Percentiles rank a stretch among this genome's conserved stretches.
Conservation (phyloP, 2,797 vertebrate species). For the Argentina silus region DNA sequence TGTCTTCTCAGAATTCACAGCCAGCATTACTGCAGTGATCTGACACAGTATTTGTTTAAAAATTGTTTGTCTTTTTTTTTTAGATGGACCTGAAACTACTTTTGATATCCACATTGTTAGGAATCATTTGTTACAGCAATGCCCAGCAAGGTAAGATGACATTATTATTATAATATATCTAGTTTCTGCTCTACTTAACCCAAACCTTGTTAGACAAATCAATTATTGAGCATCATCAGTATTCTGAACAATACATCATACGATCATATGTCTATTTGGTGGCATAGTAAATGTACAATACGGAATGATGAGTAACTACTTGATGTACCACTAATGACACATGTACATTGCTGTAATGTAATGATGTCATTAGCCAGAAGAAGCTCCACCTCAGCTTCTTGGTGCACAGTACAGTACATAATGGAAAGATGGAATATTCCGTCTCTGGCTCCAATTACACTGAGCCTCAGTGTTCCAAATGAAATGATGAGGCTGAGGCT, state of each 20-base stretch:
- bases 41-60: neutral
- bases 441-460: conserved; percentile 57
- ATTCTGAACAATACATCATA: conserved; percentile 9
- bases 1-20: neutral
- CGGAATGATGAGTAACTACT: conserved; percentile 15
- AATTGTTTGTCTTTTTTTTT: conserved; percentile 29
- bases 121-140: conserved; percentile 73
- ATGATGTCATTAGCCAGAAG: conserved; percentile 5
- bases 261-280: conserved; percentile 27
- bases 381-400: conserved; percentile 38
- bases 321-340: neutral
- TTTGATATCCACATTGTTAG: conserved; percentile 77
- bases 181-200: neutral
- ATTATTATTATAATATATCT: neutral
- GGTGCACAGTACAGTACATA: conserved; percentile 37
- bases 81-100: conserved; percentile 87
- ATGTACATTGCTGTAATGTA: conserved; percentile 1
- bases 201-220: neutral
- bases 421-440: conserved; percentile 52
- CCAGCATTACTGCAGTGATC: neutral
- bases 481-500: conserved; percentile 56
- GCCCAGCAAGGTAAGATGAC: conserved; percentile 87
- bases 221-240: neutral
- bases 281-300: conserved; percentile 1
- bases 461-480: conserved; percentile 52